Base-by-base conservation (phyloP, 1,140 invertebrate species). In the Chymomyza costata region DNA sequence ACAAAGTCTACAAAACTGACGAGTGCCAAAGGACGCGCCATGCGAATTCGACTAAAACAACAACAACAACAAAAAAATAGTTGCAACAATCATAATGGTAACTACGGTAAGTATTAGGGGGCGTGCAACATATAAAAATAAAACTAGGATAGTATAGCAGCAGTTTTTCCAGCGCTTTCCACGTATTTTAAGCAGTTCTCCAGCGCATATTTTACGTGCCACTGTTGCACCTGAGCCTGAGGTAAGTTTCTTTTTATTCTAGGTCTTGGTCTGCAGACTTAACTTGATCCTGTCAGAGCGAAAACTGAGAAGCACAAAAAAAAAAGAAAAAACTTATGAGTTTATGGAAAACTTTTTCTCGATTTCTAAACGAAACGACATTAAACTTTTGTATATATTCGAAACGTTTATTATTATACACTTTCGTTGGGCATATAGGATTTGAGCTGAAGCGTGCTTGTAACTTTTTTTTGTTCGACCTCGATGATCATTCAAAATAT, bases 111-210 rank as follows among this genome's bases (percentile, higher is more conserved):
- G 31, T 34, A n/a, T 34, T n/a, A n/a, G n/a, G n/a, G n/a, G n/a
- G n/a, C 47, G 39, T 46, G 41, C 45, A 48, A 59, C 38, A 59
- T 53, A 53, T 48, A 68, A 63, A 64, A 68, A 69, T 68, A 69
- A 68, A 69, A 68, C 49, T 62, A 28, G 25, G 10, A n/a, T n/a
- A n/a, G n/a, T n/a, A n/a, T n/a, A 65, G 51, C 51, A 50, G 31
- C 61, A 65, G 44, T 61, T 70, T 70, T 70, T 65, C 66, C 67
- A 70, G 66, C 61, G 65, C 21, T 65, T 70, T 70, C 56, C 55
- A 56, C 51, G 49, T 53, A 64, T 66, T 30, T 46, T 34, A 50
- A 43, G 49, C 66, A 25, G 21, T 25, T 3, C 21, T 3, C 21
- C 21, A 25, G 3, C 21, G 21, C 8, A 65, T 64, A 69, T 69